A percentile compares a stretch with the other conserved stretches of the same genome.
These are phyloP conservation scores for Phyllostomus discolor DNA, from an alignment of 2,113 vertebrate genomes.

Conservation along the genomic window DNA sequence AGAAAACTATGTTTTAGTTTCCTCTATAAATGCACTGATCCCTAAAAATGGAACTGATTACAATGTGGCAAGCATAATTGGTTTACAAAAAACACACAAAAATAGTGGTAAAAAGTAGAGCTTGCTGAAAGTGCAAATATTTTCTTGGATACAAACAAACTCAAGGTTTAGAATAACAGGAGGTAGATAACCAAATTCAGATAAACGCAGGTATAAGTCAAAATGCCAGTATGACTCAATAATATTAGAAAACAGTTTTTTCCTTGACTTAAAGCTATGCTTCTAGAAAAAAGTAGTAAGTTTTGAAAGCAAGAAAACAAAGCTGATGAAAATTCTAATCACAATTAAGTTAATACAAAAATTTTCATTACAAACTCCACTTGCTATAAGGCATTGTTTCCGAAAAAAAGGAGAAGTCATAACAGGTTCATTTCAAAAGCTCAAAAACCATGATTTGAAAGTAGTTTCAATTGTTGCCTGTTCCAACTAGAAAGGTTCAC, in stretches of 20 bases:
- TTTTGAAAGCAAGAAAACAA: neutral
- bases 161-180: neutral
- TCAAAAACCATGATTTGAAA: slow-evolving; percentile 15
- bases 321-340: neutral
- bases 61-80: neutral
- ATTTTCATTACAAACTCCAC: neutral
- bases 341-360: neutral
- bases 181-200: neutral
- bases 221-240: neutral
- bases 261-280: neutral
- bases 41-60: neutral
- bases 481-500: neutral
- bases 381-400: neutral
- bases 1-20: neutral
- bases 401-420: neutral
- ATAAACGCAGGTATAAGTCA: neutral
- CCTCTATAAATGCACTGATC: neutral
- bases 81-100: neutral
- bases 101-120: neutral
- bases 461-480: neutral
- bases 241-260: neutral
- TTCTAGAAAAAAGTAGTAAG: neutral
- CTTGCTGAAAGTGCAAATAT: neutral
- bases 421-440: neutral
- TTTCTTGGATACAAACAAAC: neutral